A percentile compares a stretch with the other conserved stretches of the same genome.
Evolutionary conservation across 2,888 invertebrate genomes (phyloP).

Genomic region (Odontothrips loti): DNA sequence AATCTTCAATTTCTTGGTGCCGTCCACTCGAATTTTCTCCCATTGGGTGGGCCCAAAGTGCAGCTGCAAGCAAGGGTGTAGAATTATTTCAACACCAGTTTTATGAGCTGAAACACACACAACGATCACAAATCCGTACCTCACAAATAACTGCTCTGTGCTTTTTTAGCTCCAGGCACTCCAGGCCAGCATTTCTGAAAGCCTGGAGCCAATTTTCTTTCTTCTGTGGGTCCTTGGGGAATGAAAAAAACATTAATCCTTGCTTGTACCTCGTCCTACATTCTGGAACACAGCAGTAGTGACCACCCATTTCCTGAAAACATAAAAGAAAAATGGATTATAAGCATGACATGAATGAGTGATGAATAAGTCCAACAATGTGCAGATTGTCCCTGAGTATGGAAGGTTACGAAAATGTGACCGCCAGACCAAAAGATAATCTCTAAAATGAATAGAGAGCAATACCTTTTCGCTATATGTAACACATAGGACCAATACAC

Average conservation of each 20-base stretch:
- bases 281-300: not conserved
- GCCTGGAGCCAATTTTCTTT: not conserved
- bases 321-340: no score
- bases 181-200: not conserved
- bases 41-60: not conserved
- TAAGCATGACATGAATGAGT: not conserved
- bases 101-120: not conserved
- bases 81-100: not conserved
- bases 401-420: no score
- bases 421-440: no score
- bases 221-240: not conserved
- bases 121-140: not conserved
- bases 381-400: no score
- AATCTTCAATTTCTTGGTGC: not conserved
- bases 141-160: not conserved
- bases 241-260: not conserved
- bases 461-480: no score
- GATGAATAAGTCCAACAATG: not conserved
- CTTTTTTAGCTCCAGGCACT: no score
- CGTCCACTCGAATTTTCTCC: not conserved
- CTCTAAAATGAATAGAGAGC: no score
- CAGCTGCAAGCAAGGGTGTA: not conserved
- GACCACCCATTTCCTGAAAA: not conserved
- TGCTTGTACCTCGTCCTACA: not conserved
- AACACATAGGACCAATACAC: no score